These are phyloP conservation scores for Bungarus multicinctus DNA, from an alignment of 2,113 vertebrate genomes.

Conservation along the genomic window DNA sequence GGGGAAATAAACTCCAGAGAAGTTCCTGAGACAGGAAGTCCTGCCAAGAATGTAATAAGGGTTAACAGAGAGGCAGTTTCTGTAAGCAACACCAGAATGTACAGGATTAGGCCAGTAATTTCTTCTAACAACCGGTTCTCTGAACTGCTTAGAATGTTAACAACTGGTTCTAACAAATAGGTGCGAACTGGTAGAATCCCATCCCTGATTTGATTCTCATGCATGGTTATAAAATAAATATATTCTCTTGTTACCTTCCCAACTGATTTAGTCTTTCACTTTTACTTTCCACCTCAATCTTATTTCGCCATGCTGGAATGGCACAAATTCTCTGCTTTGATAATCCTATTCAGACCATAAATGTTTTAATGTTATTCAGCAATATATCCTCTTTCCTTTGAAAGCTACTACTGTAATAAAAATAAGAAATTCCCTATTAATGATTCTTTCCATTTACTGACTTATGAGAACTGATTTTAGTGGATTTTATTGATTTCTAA, in stretches of 20 bases:
- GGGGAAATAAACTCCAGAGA: no score
- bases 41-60: no score
- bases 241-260: background rate
- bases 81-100: no score
- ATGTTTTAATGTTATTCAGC: background rate
- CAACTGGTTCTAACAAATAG: no score
- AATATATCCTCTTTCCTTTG: background rate
- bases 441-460: slow-evolving; percentile 10
- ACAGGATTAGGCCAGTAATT: no score
- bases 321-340: background rate
- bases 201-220: no score
- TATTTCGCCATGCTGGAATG: background rate
- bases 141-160: no score
- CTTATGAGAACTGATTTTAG: slow-evolving; percentile 1
- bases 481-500: slow-evolving; percentile 11
- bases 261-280: background rate
- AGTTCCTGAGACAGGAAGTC: no score
- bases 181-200: no score
- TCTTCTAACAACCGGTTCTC: no score
- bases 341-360: background rate
- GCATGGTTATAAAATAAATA: background rate
- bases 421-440: background rate
- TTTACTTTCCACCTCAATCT: background rate
- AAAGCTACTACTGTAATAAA: background rate
- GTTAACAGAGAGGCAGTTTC: no score